A percentile compares a stretch with the other conserved stretches of the same genome.
Evolutionary conservation across 2,888 invertebrate species (phyloP).

Genomic region (Lycophotia porphyrea): DNA sequence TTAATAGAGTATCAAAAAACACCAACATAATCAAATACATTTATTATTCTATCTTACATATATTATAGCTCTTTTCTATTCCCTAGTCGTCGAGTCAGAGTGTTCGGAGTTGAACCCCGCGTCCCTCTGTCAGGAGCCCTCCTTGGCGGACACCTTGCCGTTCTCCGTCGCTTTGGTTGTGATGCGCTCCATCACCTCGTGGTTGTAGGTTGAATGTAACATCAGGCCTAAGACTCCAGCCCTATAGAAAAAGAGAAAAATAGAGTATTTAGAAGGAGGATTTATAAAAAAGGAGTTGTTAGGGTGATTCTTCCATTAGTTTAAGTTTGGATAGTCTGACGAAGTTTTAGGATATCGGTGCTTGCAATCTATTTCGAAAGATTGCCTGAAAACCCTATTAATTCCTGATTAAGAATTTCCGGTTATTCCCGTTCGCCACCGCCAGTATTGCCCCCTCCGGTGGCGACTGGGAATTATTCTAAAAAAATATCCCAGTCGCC

Average conservation of each 20-base stretch:
- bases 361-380: too few relatives aligned
- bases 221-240: slow-evolving; percentile 98
- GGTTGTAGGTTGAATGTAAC: slow-evolving; percentile 99
- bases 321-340: not conserved
- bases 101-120: slow-evolving; percentile 30
- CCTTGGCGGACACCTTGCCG: slow-evolving; percentile 78
- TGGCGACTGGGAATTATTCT: too few relatives aligned
- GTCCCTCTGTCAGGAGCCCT: slow-evolving; percentile 78
- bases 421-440: too few relatives aligned
- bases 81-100: slow-evolving; percentile 40
- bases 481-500: too few relatives aligned
- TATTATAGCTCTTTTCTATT: slow-evolving; percentile 44
- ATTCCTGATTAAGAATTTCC: too few relatives aligned
- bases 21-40: slow-evolving; percentile 28
- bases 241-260: slow-evolving; percentile 83
- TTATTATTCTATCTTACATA: slow-evolving; percentile 52
- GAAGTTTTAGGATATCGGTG: not conserved
- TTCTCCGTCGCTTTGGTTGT: slow-evolving; percentile 83
- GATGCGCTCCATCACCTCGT: slow-evolving; percentile 95
- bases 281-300: not conserved
- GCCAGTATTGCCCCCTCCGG: too few relatives aligned
- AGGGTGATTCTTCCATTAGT: not conserved
- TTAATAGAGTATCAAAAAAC: not conserved
- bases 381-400: too few relatives aligned
- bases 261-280: not conserved